These are phyloP conservation scores for Drosophila helvetica DNA, from an alignment of 2,888 invertebrate genomes.

Conservation along the genomic window DNA sequence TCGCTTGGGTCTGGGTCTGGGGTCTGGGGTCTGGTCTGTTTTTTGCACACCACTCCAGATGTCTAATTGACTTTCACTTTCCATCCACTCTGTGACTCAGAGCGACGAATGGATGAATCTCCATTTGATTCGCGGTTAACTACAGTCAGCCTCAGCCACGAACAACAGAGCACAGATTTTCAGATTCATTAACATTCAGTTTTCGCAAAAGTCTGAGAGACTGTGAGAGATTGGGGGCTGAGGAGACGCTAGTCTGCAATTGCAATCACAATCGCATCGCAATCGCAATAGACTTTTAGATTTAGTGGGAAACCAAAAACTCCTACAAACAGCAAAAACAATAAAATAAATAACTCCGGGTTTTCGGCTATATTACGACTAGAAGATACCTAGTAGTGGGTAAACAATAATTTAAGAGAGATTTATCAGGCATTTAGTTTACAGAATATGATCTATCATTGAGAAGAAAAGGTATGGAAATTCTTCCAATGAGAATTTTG, in stretches of 20 bases:
- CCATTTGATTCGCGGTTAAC: constrained; percentile 39
- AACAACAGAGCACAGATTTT: constrained; percentile 17
- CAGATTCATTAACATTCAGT: constrained; percentile 63
- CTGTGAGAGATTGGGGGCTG: not conserved
- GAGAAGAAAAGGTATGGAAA: not conserved
- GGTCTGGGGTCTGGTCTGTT: constrained; percentile 29
- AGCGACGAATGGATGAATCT: constrained; percentile 9
- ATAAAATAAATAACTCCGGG: not conserved
- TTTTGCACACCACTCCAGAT: constrained; percentile 23
- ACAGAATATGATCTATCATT: not conserved
- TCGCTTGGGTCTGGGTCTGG: constrained; percentile 45
- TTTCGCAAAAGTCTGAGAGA: constrained; percentile 26
- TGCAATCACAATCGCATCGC: constrained; percentile 9
- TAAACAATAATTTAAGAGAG: not conserved
- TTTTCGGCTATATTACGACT: not conserved
- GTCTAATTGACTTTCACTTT: constrained; percentile 61
- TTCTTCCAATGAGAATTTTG: not conserved
- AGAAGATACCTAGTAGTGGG: not conserved
- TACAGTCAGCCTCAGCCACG: constrained; percentile 4
- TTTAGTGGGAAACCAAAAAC: not conserved
- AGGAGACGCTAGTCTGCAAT: constrained; percentile 5
- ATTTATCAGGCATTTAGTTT: not conserved
- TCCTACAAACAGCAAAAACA: not conserved
- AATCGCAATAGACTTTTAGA: not conserved
- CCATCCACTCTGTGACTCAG: constrained; percentile 26